Conservation (phyloP, 2,797 vertebrate genomes). For the Periophthalmus magnuspinnatus region DNA sequence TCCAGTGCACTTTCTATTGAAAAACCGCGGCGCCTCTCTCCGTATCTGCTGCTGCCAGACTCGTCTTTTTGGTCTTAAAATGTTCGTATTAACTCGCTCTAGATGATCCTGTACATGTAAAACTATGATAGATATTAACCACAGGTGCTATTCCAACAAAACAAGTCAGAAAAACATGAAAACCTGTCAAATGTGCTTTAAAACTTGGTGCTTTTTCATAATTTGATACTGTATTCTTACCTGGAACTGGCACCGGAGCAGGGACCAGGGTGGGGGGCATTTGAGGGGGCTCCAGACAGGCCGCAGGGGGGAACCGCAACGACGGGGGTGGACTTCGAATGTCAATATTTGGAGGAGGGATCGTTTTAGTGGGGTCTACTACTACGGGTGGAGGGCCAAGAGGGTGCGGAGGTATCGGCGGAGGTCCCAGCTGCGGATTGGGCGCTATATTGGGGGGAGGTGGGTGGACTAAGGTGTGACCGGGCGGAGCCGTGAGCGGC, state of each 20-base stretch:
- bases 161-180: no score
- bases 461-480: slow-evolving; percentile 58
- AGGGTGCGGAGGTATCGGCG: slow-evolving; percentile 55
- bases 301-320: slow-evolving; percentile 39
- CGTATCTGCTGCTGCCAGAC: no score
- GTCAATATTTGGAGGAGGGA: slow-evolving; percentile 62
- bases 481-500: slow-evolving; percentile 35
- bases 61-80: no score
- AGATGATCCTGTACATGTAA: no score
- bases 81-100: no score
- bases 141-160: no score
- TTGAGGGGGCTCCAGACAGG: slow-evolving; percentile 76
- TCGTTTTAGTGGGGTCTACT: slow-evolving; percentile 50
- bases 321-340: slow-evolving; percentile 59
- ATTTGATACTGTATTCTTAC: no score
- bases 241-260: slow-evolving; percentile 11
- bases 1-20: no score
- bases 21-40: no score
- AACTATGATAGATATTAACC: no score
- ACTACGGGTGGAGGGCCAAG: slow-evolving; percentile 57
- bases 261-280: slow-evolving; percentile 59
- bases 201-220: no score
- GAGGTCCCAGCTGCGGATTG: slow-evolving; percentile 55
- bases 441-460: slow-evolving; percentile 49
- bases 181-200: no score